phyloP scores from a whole-genome alignment of 2,797 vertebrate species.

The Taenioides sp. region DNA sequence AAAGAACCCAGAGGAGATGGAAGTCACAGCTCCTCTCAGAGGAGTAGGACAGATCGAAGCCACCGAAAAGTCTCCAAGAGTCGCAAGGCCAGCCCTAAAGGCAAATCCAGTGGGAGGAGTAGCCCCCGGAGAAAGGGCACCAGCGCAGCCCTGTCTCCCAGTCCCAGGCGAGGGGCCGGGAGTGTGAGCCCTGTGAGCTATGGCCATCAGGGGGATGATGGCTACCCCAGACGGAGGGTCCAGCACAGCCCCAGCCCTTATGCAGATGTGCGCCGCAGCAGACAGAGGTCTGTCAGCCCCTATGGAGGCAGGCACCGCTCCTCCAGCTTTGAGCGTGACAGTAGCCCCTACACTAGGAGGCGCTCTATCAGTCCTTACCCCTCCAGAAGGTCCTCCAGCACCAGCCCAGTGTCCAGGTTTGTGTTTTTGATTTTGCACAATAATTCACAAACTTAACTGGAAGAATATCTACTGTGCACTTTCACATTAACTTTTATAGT shows the following conservation, averaged over 20 bases:
- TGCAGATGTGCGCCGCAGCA: slow-evolving; percentile 82
- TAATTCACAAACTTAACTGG: background rate
- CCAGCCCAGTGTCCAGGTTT: slow-evolving; percentile 92
- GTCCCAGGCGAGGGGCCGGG: slow-evolving; percentile 81
- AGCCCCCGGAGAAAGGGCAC: slow-evolving; percentile 85
- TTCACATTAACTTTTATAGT: background rate
- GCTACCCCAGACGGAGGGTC: slow-evolving; percentile 74
- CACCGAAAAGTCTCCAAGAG: slow-evolving; percentile 91
- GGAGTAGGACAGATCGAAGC: slow-evolving; percentile 83
- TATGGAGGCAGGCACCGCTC: slow-evolving; percentile 86
- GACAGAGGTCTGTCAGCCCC: slow-evolving; percentile 89
- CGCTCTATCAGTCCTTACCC: slow-evolving; percentile 91
- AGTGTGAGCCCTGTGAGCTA: slow-evolving; percentile 86
- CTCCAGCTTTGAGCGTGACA: slow-evolving; percentile 93
- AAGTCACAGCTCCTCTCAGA: slow-evolving; percentile 82
- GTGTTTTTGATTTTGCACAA: slow-evolving; percentile 35
- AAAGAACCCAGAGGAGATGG: slow-evolving; percentile 75
- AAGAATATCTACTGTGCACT: background rate
- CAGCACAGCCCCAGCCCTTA: slow-evolving; percentile 87
- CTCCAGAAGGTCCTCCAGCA: slow-evolving; percentile 89
- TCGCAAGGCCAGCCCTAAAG: slow-evolving; percentile 90
- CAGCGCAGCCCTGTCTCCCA: slow-evolving; percentile 75
- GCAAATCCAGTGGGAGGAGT: slow-evolving; percentile 78
- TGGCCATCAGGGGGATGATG: slow-evolving; percentile 86
- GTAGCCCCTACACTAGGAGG: slow-evolving; percentile 87